Base-by-base conservation (phyloP, 35 echinoderm and acorn worm species). In the Apostichopus californicus region DNA sequence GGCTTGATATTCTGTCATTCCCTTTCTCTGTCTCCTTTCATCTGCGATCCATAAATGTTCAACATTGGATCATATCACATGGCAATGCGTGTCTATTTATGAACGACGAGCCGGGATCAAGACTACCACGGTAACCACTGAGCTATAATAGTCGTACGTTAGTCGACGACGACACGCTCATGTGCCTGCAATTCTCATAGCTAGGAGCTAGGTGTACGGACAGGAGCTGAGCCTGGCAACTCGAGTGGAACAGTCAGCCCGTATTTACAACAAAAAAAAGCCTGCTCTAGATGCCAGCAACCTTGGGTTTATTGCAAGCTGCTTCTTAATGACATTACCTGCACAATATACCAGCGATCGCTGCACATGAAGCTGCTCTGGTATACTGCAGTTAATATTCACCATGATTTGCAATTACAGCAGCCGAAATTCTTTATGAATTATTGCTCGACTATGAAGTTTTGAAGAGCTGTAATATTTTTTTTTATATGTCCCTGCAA, bases 401-500 rank as follows among this genome's bases (percentile, higher is more conserved):
- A 7, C 71, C 71, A 18, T 75, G 71, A 22, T 75, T 75, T 75
- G 71, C 71, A 20, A 75, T 75, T 75, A 75, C 17, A 75, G 71
- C 71, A 75, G 17, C 71, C 14, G 71, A 75, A 75, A 75, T 75
- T 75, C 71, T 75, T 75, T 75, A 75, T 75, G 71, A 75, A 75
- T 75, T 75, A 75, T 75, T 75, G 71, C 71, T 75, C 6, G 71
- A 75, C 71, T 75, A 75, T 75, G 71, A 75, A 75, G 71, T 22
- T 75, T 75, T 13, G 71, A 18, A 75, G 71, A 61, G 58, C 58
- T 61, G 58, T 61, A 61, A 61, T 28, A 28, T 61, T 61, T 61
- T 61, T 46, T 46, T 46, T 46, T 46, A 46, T 61, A 61, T 61
- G 58, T 61, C 71, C 17, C 71, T 75, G 71, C 71, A 75, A 75